A percentile compares a stretch with the other conserved stretches of the same genome.
Conservation (phyloP, 2,888 invertebrate species). For the Dynastes tityus region DNA sequence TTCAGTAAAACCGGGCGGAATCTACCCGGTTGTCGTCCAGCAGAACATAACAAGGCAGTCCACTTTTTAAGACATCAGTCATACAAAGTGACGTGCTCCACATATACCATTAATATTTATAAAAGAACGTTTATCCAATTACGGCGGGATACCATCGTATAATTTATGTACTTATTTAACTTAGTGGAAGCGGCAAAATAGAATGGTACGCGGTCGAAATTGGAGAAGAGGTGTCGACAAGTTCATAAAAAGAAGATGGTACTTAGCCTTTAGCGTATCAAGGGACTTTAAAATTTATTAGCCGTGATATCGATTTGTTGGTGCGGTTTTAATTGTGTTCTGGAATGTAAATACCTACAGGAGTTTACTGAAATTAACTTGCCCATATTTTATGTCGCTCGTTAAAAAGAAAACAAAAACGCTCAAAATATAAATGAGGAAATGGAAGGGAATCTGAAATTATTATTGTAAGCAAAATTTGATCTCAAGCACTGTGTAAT, state of each 20-base stretch:
- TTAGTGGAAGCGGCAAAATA: constrained; percentile 12
- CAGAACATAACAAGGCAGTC: constrained; percentile 52
- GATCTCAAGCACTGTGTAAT: no score
- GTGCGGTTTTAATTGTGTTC: constrained; percentile 5
- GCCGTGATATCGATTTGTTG: background rate
- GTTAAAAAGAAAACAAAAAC: no score
- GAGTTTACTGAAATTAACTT: no score
- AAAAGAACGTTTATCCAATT: constrained; percentile 55
- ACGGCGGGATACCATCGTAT: constrained; percentile 39
- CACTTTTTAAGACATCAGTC: constrained; percentile 52
- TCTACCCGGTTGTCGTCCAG: constrained; percentile 45
- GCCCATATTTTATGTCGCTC: no score
- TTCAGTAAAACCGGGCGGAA: constrained; percentile 38
- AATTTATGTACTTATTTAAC: constrained; percentile 42
- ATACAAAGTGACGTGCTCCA: constrained; percentile 54
- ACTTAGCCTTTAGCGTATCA: background rate
- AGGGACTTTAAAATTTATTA: background rate
- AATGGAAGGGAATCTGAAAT: no score
- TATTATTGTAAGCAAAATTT: no score
- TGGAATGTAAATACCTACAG: background rate
- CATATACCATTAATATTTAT: constrained; percentile 56
- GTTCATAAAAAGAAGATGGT: constrained; percentile 11
- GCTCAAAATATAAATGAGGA: no score
- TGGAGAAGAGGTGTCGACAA: constrained; percentile 34
- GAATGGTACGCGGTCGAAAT: constrained; percentile 19